Evolutionary conservation across 1,140 invertebrate genomes (phyloP), one percentile per base, ranked within the genome.

Genomic region (Antheraea mylitta): DNA sequence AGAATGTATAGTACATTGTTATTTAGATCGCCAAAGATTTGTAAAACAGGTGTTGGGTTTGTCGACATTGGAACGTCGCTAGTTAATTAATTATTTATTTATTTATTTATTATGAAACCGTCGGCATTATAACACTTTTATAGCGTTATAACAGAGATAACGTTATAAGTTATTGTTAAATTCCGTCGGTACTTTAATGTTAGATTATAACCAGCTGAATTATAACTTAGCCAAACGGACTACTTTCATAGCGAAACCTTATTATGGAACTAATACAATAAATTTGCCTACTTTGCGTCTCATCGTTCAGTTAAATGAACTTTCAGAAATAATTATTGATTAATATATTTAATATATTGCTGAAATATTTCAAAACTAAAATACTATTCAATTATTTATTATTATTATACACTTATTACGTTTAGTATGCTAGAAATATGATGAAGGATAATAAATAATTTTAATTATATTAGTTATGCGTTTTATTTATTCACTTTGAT

Each of bases 391-490:
- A 93, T 93, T 93, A 93, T 93, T 92, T 92, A 90, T 90, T 89
- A 53, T 53, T 53, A 91, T 91, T 92, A 92, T 92, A 93, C 92
- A 93, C 90, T 92, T 92, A 93, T 93, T 93, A 93, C 89, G 91
- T 93, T 93, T 93, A 93, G 92, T 91, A 92, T 92, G 91, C 92
- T 93, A 92, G 92, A 92, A 91, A 91, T 93, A 92, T 93, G 89
- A 93, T 90, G 91, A 92, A 92, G 87, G 92, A 93, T 93, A 93
- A 93, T 93, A 93, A 93, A 93, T 93, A 92, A 93, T 93, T 93
- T 92, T 93, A 93, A 93, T 93, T 93, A 93, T 93, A 93, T 91
- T 90, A 91, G 78, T 82, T 79, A 68, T 69, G 81, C 79, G 86
- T 91, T 88, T 92, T 82, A 90, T 92, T 92, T 78, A 22, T 11